Conservation (phyloP, 2,888 invertebrate species). For the Omphaloscelis lunosa region DNA sequence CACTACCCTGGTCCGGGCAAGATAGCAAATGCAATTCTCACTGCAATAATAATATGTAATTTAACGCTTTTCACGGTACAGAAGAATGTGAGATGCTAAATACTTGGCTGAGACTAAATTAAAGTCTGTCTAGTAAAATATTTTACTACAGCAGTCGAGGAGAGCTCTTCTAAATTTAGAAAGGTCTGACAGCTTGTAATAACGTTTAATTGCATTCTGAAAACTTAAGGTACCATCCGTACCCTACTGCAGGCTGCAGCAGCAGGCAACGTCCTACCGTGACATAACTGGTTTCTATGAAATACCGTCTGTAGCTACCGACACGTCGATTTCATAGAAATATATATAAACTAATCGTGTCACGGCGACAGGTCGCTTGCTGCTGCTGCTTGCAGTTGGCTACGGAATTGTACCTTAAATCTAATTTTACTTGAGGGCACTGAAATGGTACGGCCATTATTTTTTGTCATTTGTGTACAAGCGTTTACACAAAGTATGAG, state of each 20-base stretch:
- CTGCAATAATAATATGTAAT: conserved; percentile 20
- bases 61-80: conserved; percentile 13
- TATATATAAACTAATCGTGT: no score
- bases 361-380: no score
- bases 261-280: no score
- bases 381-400: no score
- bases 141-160: conserved; percentile 15
- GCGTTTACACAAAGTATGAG: not conserved
- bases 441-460: not conserved
- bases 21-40: conserved; percentile 1
- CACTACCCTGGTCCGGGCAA: not conserved
- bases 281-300: no score
- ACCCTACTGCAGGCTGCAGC: no score
- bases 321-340: no score
- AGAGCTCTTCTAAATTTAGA: conserved; percentile 14
- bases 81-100: conserved; percentile 33
- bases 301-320: no score
- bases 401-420: not conserved
- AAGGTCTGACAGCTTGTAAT: conserved; percentile 15
- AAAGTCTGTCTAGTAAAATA: conserved; percentile 46
- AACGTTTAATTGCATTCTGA: conserved; percentile 32
- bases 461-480: not conserved
- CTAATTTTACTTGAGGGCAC: not conserved
- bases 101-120: conserved; percentile 38
- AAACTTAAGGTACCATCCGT: not conserved